These are phyloP conservation scores for Hirtodrosophila histrioides DNA, from an alignment of 2,888 invertebrate species.

Conservation along the genomic window DNA sequence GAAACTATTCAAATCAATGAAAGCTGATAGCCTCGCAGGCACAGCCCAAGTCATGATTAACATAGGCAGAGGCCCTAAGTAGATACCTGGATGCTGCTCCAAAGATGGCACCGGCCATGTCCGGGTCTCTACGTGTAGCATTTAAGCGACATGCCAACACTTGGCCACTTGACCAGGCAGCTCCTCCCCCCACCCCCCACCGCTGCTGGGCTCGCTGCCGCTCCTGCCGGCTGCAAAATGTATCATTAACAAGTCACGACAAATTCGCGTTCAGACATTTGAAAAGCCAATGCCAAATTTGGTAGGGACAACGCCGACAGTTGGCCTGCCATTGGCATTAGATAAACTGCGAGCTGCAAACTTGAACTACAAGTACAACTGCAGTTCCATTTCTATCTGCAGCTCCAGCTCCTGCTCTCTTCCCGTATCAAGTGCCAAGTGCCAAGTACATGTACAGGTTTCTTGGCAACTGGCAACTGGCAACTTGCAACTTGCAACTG, in stretches of 20 bases:
- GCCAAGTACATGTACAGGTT: conserved; percentile 63
- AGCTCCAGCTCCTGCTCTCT: background rate
- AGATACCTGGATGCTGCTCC: conserved; percentile 38
- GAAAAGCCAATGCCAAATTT: conserved; percentile 75
- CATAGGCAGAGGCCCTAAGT: conserved; percentile 63
- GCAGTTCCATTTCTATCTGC: conserved; percentile 6
- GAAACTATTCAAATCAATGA: conserved; percentile 76
- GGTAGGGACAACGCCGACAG: conserved; percentile 64
- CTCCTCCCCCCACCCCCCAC: background rate
- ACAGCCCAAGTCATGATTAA: conserved; percentile 67
- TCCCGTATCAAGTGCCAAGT: conserved; percentile 55
- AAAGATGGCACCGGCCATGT: conserved; percentile 68
- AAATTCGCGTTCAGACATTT: conserved; percentile 80
- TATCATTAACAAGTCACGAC: conserved; percentile 83
- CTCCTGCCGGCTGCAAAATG: conserved; percentile 47
- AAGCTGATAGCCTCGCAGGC: conserved; percentile 76
- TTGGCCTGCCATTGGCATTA: conserved; percentile 70
- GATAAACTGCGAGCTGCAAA: conserved; percentile 62
- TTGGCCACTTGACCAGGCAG: conserved; percentile 56
- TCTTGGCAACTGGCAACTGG: conserved; percentile 26
- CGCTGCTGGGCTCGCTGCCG: background rate
- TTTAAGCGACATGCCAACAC: conserved; percentile 78
- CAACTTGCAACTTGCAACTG: conserved; percentile 40
- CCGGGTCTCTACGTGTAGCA: conserved; percentile 47
- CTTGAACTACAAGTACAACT: conserved; percentile 25